phyloP scores from a whole-genome alignment of 2,888 invertebrate species.

The Amiota communis region DNA sequence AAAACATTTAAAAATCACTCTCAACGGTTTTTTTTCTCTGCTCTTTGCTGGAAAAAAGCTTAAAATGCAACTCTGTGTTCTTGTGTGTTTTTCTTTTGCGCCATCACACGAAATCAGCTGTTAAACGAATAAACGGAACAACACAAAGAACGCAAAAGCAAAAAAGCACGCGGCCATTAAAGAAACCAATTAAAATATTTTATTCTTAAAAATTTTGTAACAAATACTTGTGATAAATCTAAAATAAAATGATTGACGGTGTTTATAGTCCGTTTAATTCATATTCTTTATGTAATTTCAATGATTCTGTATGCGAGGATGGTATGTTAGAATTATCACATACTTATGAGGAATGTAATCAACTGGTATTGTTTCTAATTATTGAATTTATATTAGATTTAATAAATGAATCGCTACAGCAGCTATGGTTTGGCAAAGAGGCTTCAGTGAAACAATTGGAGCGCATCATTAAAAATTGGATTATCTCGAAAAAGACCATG shows the following conservation, averaged over 20 bases:
- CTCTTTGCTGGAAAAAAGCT: no score
- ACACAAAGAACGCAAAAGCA: background rate
- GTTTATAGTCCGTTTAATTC: constrained; percentile 39
- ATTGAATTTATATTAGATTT: constrained; percentile 61
- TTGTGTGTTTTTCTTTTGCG: no score
- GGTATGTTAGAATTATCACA: constrained; percentile 40
- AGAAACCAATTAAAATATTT: background rate
- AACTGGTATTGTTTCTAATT: background rate
- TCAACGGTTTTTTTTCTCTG: no score
- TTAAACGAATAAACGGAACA: no score
- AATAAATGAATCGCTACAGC: constrained; percentile 49
- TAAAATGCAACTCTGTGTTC: no score
- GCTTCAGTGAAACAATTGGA: constrained; percentile 48
- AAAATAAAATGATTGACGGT: constrained; percentile 33
- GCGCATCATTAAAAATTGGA: constrained; percentile 52
- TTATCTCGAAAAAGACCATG: background rate
- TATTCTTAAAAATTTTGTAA: background rate
- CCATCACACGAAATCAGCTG: no score
- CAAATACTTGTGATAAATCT: background rate
- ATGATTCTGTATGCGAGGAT: constrained; percentile 51
- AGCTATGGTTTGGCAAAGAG: constrained; percentile 53
- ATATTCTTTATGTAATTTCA: constrained; percentile 67
- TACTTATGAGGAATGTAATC: background rate
- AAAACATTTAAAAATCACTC: no score
- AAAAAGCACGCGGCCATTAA: background rate